Conservation (phyloP, 2,113 vertebrate species). For the Sisor rabdophorus region DNA sequence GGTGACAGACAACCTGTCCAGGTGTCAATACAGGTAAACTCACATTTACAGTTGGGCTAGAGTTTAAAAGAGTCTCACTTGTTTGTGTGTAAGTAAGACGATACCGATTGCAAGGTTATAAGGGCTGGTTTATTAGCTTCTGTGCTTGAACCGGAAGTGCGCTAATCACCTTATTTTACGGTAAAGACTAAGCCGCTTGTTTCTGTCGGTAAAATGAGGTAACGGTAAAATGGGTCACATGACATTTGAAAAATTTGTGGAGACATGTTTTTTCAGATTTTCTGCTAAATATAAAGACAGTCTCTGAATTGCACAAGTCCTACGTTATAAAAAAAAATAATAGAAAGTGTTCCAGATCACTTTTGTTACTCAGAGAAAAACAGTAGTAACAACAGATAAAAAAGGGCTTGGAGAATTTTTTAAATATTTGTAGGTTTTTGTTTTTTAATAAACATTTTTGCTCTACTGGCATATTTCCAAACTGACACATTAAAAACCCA, state of each 20-base stretch:
- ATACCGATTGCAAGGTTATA: not conserved
- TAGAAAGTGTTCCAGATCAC: not conserved
- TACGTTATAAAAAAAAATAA: not conserved
- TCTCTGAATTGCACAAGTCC: not conserved
- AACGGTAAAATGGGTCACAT: not conserved
- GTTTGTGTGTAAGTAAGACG: not conserved
- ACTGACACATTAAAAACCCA: no score
- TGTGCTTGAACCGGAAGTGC: not conserved
- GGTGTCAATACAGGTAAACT: slow-evolving; percentile 83
- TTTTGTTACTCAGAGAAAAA: not conserved
- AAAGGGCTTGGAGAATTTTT: no score
- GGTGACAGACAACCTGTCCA: slow-evolving; percentile 94
- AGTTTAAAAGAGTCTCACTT: not conserved
- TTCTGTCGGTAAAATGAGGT: no score
- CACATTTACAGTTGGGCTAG: not conserved
- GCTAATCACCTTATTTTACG: not conserved
- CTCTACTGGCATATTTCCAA: no score
- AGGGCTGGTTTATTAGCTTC: not conserved
- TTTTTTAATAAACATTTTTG: no score
- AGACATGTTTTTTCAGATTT: no score
- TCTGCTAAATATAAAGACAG: not conserved
- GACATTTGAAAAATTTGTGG: not conserved
- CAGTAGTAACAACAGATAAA: not conserved
- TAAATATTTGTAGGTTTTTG: no score
- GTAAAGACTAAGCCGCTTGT: not conserved